These are phyloP conservation scores for Echinops telfairi DNA, from an alignment of 2,113 vertebrate genomes.

Conservation along the genomic window DNA sequence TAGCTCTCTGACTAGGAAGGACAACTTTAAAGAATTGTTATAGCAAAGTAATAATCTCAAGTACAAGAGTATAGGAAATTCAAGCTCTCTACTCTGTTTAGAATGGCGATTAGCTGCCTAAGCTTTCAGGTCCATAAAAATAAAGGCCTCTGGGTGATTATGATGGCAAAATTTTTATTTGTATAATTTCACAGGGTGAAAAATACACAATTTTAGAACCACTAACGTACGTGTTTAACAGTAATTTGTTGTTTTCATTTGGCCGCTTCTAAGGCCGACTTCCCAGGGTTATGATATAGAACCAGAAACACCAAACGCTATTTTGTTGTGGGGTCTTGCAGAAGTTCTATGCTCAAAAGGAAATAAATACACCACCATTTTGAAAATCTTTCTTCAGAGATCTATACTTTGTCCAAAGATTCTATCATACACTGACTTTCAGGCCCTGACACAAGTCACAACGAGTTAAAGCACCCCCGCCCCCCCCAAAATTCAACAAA, in stretches of 20 bases:
- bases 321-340: constrained; percentile 14
- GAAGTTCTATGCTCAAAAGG: constrained; percentile 15
- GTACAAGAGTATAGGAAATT: neutral
- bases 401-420: constrained; percentile 8
- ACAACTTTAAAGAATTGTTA: neutral
- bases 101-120: neutral
- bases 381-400: constrained; percentile 1
- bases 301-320: neutral
- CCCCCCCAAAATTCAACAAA: constrained; percentile 10
- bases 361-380: constrained; percentile 6
- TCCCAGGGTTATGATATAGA: neutral
- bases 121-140: neutral
- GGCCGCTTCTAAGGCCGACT: neutral
- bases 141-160: neutral
- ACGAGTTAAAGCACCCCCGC: no score
- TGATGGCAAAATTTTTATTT: constrained; percentile 27
- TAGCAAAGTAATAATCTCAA: constrained; percentile 2
- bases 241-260: neutral
- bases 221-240: neutral
- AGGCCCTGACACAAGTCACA: neutral
- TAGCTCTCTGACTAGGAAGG: neutral
- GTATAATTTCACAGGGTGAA: neutral
- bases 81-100: neutral
- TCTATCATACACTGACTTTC: neutral
- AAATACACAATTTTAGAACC: constrained; percentile 9